Base-by-base conservation (phyloP, 2,888 invertebrate species). In the Empis stercorea region DNA sequence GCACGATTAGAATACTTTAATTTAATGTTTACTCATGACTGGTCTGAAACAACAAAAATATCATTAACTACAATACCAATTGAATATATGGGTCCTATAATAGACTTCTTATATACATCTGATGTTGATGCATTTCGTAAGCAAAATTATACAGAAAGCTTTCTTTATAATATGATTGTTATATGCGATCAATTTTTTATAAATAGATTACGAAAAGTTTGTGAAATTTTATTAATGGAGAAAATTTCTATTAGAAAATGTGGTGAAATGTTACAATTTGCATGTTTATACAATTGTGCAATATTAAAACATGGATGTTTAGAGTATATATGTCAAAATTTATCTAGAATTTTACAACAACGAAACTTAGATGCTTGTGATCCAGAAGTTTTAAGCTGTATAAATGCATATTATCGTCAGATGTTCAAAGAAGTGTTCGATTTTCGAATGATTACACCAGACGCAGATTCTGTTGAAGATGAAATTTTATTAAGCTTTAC, bases 1-100 rank as follows among this genome's bases (percentile, higher is more conserved):
- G 81, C 87, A 0, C 69, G 88, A 30, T 69, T 86, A n/a, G 88
- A 91, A 53, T 92, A 91, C 66, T 92, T 92, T 63, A 77, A 79
- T 51, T 82, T 82, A 57, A 86, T 92, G 85, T 82, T 91, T 57
- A 77, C 80, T 59, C 78, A 80, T 57, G 77, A 81, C 39, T 91
- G 89, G 89, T 59, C 63, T 2, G 66, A 67, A 51, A 60, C 57
- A 3, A 56, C 57, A 5, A 56, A 55, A 0, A 62, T 69, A 2
- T 63, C 60, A 51, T 51, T 70, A 37, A 57, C 57, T 10, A 63
- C 63, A 3, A 59, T 69, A 15, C 63, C 67, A 4, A 46, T 57
- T 5, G 68, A 68, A 47, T 69, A 65, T 40, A 61, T 87, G 52
- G 67, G 76, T 48, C 77, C 81, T 0, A 73, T 89, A 3, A 67